Evolutionary conservation across 2,797 vertebrate genomes (phyloP).

Genomic region (Hypotaenidia philippensis): DNA sequence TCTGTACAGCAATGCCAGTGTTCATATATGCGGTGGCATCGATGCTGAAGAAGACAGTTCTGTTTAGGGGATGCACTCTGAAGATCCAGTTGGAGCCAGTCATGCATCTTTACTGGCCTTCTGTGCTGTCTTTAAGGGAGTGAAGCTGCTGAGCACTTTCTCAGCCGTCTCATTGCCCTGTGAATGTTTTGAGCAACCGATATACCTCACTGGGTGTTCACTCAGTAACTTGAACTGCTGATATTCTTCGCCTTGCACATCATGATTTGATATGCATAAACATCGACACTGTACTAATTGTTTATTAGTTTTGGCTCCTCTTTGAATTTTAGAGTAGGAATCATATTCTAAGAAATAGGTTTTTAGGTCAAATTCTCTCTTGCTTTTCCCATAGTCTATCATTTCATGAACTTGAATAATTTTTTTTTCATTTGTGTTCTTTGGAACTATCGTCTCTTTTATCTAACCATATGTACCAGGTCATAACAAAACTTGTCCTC

Average conservation of each 20-base stretch:
- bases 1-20: neutral
- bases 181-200: conserved; percentile 22
- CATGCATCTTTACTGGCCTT: neutral
- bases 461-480: conserved; percentile 29
- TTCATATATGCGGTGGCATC: neutral
- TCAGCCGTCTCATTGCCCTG: neutral
- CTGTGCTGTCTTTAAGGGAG: neutral
- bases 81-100: neutral
- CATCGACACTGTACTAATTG: conserved; percentile 39
- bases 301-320: conserved; percentile 73
- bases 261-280: conserved; percentile 29
- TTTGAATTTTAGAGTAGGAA: conserved; percentile 42
- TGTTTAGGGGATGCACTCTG: neutral
- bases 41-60: neutral
- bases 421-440: conserved; percentile 63
- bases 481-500: conserved; percentile 13
- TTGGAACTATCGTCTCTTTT: conserved; percentile 67
- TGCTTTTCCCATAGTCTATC: conserved; percentile 67
- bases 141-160: neutral
- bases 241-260: conserved; percentile 9
- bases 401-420: conserved; percentile 36
- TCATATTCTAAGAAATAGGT: conserved; percentile 55
- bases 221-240: conserved; percentile 60
- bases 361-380: conserved; percentile 72
- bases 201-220: conserved; percentile 42